Evolutionary conservation across 1,140 invertebrate genomes (phyloP).

Genomic region (Cephus cinctus): DNA sequence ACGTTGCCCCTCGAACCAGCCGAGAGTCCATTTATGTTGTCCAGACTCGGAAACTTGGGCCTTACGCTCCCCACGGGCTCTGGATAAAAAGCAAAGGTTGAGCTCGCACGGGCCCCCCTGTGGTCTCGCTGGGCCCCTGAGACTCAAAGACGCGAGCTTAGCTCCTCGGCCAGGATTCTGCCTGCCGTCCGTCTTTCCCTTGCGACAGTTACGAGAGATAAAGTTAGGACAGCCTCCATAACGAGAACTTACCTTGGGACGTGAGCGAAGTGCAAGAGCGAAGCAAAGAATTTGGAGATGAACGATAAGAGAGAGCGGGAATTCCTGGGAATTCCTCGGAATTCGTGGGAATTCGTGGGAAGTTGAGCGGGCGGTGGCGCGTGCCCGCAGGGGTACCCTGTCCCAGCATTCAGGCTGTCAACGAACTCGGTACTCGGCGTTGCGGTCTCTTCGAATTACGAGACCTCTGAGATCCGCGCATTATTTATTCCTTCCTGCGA

Average conservation of each 20-base stretch:
- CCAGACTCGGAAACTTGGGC: constrained; percentile 66
- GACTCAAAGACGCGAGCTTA: too few relatives aligned
- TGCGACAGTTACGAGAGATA: too few relatives aligned
- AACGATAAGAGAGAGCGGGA: constrained; percentile 26
- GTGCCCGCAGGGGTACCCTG: constrained; percentile 88
- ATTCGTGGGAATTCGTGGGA: constrained; percentile 26
- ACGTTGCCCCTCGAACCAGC: constrained; percentile 57
- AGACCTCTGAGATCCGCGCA: too few relatives aligned
- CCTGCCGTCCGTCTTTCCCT: too few relatives aligned
- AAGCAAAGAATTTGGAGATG: constrained; percentile 37
- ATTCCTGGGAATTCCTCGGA: constrained; percentile 20
- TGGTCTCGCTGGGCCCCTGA: too few relatives aligned
- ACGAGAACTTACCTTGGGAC: constrained; percentile 29
- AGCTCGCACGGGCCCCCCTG: constrained; percentile 34
- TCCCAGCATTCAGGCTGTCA: constrained; percentile 94
- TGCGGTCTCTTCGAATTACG: too few relatives aligned
- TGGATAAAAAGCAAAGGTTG: constrained; percentile 46
- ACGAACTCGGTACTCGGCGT: constrained; percentile 42
- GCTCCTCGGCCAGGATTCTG: too few relatives aligned
- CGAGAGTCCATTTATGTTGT: constrained; percentile 65
- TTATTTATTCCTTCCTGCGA: constrained; percentile 10
- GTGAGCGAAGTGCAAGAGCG: too few relatives aligned
- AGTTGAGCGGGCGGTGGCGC: constrained; percentile 52
- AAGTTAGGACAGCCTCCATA: too few relatives aligned
- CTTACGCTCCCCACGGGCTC: constrained; percentile 66